phyloP scores from a whole-genome alignment of 1,140 invertebrate species.

The Asobara japonica region DNA sequence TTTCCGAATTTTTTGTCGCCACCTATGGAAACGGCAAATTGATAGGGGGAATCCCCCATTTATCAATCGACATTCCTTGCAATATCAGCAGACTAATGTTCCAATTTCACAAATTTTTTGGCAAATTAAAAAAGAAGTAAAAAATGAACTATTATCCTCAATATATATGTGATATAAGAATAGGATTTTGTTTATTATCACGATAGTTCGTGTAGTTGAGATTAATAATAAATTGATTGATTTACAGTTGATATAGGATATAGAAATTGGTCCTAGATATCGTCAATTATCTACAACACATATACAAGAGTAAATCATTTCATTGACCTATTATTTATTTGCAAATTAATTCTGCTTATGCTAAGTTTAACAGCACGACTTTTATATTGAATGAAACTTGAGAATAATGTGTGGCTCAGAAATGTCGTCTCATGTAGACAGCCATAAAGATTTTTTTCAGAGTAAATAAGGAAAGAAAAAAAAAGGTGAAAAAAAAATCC shows the following conservation, averaged over 20 bases:
- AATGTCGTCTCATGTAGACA: slow-evolving; percentile 27
- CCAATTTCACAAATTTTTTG: slow-evolving; percentile 6
- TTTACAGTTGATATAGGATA: slow-evolving; percentile 14
- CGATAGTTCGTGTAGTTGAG: slow-evolving; percentile 39
- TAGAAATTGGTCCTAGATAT: slow-evolving; percentile 22
- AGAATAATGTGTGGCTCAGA: slow-evolving; percentile 24
- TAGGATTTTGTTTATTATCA: slow-evolving; percentile 54
- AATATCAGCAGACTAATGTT: not conserved
- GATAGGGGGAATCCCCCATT: no score
- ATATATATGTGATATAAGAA: slow-evolving; percentile 59
- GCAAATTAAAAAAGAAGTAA: no score
- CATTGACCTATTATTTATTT: slow-evolving; percentile 29
- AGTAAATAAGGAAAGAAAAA: not conserved
- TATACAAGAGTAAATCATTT: slow-evolving; percentile 17
- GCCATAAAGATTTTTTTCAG: slow-evolving; percentile 31
- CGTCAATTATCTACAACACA: slow-evolving; percentile 19
- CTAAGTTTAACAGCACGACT: slow-evolving; percentile 19
- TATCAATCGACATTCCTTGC: slow-evolving; percentile 5
- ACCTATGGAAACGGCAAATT: no score
- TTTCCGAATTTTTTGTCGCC: no score
- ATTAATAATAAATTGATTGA: slow-evolving; percentile 26
- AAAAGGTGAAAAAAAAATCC: no score
- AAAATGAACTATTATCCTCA: slow-evolving; percentile 45
- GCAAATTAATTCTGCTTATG: slow-evolving; percentile 29
- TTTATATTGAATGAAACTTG: slow-evolving; percentile 18